These are phyloP conservation scores for Epinotia brunnichana DNA, from an alignment of 2,888 invertebrate species.

Conservation along the genomic window DNA sequence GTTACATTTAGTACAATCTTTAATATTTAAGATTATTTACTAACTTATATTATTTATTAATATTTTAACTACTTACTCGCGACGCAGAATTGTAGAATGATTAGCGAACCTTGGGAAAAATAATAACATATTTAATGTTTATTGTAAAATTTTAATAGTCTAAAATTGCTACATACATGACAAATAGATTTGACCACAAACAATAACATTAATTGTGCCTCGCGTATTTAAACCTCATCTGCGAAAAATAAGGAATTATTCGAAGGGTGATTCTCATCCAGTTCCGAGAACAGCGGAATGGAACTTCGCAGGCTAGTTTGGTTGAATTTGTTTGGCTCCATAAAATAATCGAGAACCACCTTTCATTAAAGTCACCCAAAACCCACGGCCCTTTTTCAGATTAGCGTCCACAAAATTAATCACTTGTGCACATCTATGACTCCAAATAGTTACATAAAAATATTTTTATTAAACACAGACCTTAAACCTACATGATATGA, in stretches of 20 bases:
- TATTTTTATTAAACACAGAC: conserved; percentile 49
- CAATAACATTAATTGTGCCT: conserved; percentile 46
- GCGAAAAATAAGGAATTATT: not conserved
- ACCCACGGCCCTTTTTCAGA: not conserved
- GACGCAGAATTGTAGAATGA: no score
- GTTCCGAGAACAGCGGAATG: not conserved
- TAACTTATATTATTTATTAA: no score
- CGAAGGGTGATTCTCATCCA: not conserved
- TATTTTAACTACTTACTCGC: no score
- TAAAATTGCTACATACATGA: conserved; percentile 49
- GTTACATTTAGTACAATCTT: no score
- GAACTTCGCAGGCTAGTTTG: not conserved
- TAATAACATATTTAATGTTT: conserved; percentile 8
- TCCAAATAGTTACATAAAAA: conserved; percentile 52
- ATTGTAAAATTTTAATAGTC: conserved; percentile 39
- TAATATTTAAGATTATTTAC: no score
- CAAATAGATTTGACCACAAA: conserved; percentile 49
- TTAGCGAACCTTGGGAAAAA: no score
- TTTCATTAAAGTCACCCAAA: not conserved
- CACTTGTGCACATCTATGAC: conserved; percentile 55
- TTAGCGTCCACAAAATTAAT: conserved; percentile 37
- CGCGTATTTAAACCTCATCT: conserved; percentile 1
- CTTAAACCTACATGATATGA: conserved; percentile 78
- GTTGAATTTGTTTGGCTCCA: not conserved
- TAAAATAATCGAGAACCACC: not conserved